Conservation (phyloP, 2,888 invertebrate species). For the Pristionchus arcanus region DNA sequence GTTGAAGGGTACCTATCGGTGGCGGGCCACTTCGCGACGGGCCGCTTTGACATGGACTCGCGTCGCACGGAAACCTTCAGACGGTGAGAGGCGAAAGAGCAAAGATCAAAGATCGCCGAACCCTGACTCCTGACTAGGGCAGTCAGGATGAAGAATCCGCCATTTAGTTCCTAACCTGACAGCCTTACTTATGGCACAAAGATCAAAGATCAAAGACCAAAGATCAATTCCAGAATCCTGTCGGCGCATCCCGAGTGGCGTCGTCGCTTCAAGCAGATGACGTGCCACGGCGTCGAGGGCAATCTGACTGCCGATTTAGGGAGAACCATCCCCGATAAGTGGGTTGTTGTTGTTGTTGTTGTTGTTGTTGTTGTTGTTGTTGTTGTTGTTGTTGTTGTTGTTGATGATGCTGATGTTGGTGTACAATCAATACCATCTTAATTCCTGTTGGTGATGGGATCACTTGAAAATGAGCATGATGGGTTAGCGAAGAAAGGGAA, state of each 20-base stretch:
- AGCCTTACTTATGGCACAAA: background rate
- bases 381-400: no score
- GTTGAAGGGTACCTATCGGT: background rate
- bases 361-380: background rate
- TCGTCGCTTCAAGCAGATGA: background rate
- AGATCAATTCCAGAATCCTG: background rate
- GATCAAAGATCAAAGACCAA: background rate
- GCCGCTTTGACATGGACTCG: background rate
- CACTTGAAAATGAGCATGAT: no score
- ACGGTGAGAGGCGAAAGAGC: background rate
- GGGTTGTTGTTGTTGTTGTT: background rate
- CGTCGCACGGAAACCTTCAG: background rate
- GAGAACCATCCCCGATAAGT: background rate
- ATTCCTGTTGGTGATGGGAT: no score
- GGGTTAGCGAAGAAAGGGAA: no score
- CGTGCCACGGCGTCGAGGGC: background rate
- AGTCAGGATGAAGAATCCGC: background rate
- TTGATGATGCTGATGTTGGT: no score
- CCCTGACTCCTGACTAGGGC: no score
- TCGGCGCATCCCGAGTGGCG: background rate
- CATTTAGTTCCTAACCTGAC: no score
- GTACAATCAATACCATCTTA: no score
- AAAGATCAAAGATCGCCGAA: background rate
- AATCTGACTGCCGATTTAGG: conserved; percentile 12
- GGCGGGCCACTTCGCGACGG: background rate